Evolutionary conservation across 2,888 invertebrate species (phyloP).

Genomic region (Patella pellucida): DNA sequence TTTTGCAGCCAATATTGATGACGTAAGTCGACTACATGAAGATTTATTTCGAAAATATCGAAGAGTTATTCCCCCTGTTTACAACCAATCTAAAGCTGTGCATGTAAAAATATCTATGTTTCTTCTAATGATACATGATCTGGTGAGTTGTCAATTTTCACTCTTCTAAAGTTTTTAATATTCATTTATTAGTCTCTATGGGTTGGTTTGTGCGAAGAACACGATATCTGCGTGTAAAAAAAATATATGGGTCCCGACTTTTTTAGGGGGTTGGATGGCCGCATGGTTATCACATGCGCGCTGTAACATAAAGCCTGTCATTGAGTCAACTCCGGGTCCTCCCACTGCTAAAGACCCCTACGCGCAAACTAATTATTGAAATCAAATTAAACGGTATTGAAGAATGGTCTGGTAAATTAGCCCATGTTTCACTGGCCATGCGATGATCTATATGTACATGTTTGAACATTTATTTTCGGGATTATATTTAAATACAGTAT

Average conservation of each 20-base stretch:
- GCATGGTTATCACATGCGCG: no score
- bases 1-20: slow-evolving; percentile 32
- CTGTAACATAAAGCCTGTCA: no score
- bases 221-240: no score
- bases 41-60: slow-evolving; percentile 43
- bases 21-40: slow-evolving; percentile 37
- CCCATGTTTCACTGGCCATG: background rate
- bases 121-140: slow-evolving; percentile 53
- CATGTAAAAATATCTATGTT: slow-evolving; percentile 45
- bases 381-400: no score
- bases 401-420: background rate
- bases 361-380: no score
- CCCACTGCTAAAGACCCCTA: no score
- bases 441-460: background rate
- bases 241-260: no score
- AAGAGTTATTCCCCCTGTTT: slow-evolving; percentile 47
- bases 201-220: no score
- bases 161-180: background rate
- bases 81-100: slow-evolving; percentile 46
- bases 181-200: no score
- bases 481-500: background rate
- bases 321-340: no score
- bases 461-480: background rate
- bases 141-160: slow-evolving; percentile 36
- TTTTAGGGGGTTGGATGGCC: no score